Base-by-base conservation (phyloP, 2,113 vertebrate genomes). In the Austrofundulus limnaeus region DNA sequence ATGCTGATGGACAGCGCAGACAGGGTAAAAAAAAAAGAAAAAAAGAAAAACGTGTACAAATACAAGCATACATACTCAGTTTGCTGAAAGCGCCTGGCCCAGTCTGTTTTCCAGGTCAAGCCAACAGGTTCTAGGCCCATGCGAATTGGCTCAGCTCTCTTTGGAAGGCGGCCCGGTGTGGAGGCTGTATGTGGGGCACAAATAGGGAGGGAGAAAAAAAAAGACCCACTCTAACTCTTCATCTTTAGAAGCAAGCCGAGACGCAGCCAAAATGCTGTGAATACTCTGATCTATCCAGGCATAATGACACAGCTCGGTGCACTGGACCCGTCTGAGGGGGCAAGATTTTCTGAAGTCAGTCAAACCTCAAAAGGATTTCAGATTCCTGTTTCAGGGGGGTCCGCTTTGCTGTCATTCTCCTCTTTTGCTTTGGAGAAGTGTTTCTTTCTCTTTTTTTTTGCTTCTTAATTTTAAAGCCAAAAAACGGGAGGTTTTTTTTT, bases 101-200 rank as follows among this genome's bases (percentile, higher is more conserved):
- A 81, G 88, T 83, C 85, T 81, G 52, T 83, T 89, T 86, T 91
- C 81, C 87, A 92, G 90, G 86, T 91, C 86, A 87, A 81, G 86
- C 81, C 76, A 83, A 73, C 83, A 87, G 86, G 85, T 88, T 91
- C 78, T 91, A 83, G 80, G 77, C 79, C 83, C 76, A 45, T 86
- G 80, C 61, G 54, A 78, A 86, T 89, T 86, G 85, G 85, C 83
- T 85, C 78, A 77, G 82, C 68, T 80, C 83, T 86, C 63, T 68
- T 73, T 91, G 87, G 85, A 92, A 83, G 68, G 69, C 34, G 45
- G 82, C 88, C 83, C 70, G 65, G 80, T 77, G 76, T 88, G 75
- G 78, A 86, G 72, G 58, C 84, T 90, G 80, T 88, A 90, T 90
- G 54, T 92, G 85, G 89, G 87, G 83, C 91, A 88, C 72, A 53